Base-by-base conservation (phyloP, 1,140 invertebrate genomes). In the Dendrolimus kikuchii region DNA sequence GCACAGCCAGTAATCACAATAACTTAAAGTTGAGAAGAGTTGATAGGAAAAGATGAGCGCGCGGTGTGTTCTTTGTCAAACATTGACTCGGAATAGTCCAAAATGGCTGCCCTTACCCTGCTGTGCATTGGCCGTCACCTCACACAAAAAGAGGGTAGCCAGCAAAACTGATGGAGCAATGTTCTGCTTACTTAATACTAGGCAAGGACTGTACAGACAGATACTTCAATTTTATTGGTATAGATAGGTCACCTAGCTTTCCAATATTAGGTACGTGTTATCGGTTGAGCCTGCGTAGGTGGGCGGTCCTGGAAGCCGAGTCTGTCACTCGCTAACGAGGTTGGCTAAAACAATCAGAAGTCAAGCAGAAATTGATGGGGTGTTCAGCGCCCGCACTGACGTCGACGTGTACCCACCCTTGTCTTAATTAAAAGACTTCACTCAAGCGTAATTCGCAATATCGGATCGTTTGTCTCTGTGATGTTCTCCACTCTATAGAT, bases 381-480 rank as follows among this genome's bases (percentile, higher is more conserved):
- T 50, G 60, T 62, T 60, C 62, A 52, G 51, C 60, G 55, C 55
- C 68, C 61, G 62, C 64, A 59, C 55, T 55, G 63, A 66, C 57
- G 61, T 69, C 53, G 54, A 60, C 55, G 66, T 62, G 59, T 59
- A 63, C 62, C 59, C 65, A 57, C 57, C 73, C 64, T 23, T 23
- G 59, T 65, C 64, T 81, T 84, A 84, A 84, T 81, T 84, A 81
- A 84, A 84, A 81, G 76, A 74, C 77, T 79, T 77, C 76, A 79
- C 64, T 81, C 76, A 82, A 70, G 63, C 76, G 81, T 77, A 69
- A 74, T 65, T 76, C 65, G 76, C 74, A 74, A 77, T 84, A 84
- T 81, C 67, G 73, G 66, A 64, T 66, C 65, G 65, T 74, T 75
- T 77, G 72, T 71, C 68, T 64, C 63, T 60, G 59, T 57, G 64